Percentiles rank a stretch among this genome's conserved stretches.
Evolutionary conservation across 1,140 invertebrate species (phyloP).

Genomic region (Micrasema longulum): DNA sequence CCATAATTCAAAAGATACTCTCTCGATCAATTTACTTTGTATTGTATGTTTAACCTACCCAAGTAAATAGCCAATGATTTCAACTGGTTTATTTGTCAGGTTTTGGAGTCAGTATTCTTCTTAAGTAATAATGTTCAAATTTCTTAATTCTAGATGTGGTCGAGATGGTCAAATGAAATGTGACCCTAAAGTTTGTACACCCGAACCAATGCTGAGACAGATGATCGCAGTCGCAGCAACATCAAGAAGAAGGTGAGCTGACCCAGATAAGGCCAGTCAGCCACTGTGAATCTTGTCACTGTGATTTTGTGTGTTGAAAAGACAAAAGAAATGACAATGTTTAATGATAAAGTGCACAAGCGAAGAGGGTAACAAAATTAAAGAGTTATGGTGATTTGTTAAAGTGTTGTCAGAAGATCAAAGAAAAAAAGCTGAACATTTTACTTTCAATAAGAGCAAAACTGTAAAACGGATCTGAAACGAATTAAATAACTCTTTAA

Average conservation of each 20-base stretch:
- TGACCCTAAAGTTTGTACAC: constrained; percentile 87
- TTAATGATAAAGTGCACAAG: constrained; percentile 10
- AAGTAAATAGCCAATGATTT: not conserved
- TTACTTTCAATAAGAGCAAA: constrained; percentile 14
- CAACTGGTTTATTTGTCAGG: too few species aligned
- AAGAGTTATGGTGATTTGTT: constrained; percentile 14
- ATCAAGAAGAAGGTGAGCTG: constrained; percentile 78
- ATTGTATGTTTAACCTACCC: not conserved
- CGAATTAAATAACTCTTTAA: constrained; percentile 6
- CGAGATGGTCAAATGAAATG: constrained; percentile 93
- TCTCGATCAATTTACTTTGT: not conserved
- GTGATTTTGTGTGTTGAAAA: constrained; percentile 52
- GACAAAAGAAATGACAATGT: constrained; percentile 45
- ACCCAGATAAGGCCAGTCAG: constrained; percentile 10
- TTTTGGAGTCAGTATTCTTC: too few species aligned
- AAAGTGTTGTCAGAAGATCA: constrained; percentile 19
- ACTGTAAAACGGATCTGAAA: constrained; percentile 5
- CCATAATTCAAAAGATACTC: not conserved
- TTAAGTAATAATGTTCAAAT: constrained; percentile 35
- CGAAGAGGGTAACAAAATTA: not conserved
- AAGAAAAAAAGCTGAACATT: constrained; percentile 1
- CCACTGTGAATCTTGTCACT: constrained; percentile 42
- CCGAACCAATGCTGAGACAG: constrained; percentile 88
- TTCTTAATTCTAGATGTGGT: constrained; percentile 83
- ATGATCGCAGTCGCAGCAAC: constrained; percentile 84